Evolutionary conservation across 2,797 vertebrate species (phyloP).

Genomic region (Sphenopsis melanotis): DNA sequence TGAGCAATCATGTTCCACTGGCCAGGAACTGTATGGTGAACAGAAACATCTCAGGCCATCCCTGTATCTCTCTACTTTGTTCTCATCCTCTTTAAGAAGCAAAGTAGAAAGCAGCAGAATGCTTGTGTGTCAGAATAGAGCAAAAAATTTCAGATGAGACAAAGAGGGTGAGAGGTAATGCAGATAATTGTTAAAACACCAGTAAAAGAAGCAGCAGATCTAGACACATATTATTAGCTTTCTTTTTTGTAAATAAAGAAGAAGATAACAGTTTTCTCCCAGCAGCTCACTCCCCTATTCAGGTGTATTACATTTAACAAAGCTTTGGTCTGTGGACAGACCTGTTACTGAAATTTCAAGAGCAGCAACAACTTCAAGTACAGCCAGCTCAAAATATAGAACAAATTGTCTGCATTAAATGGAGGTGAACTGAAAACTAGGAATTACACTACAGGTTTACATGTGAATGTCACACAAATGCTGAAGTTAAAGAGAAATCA

Average conservation of each 20-base stretch:
- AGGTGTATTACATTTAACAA: not conserved
- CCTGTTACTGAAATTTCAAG: not conserved
- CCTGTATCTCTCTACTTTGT: not conserved
- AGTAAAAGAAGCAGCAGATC: not conserved
- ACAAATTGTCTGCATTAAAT: not conserved
- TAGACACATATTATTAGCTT: not conserved
- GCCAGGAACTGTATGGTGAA: not conserved
- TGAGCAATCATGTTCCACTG: not conserved
- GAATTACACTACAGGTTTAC: not conserved
- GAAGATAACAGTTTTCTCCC: not conserved
- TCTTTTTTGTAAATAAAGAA: not conserved
- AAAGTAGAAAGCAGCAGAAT: not conserved
- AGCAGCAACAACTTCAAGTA: not conserved
- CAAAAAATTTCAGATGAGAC: not conserved
- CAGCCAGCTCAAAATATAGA: not conserved
- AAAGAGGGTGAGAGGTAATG: not conserved
- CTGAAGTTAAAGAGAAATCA: not conserved
- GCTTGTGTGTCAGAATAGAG: not conserved
- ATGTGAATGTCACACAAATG: not conserved
- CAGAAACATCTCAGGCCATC: not conserved
- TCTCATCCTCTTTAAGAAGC: not conserved
- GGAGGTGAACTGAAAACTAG: not conserved
- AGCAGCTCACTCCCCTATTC: not conserved
- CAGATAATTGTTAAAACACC: not conserved
- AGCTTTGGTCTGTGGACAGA: not conserved